These are phyloP conservation scores for Embidobia sp. DNA, from an alignment of 2,888 invertebrate species.

Conservation along the genomic window DNA sequence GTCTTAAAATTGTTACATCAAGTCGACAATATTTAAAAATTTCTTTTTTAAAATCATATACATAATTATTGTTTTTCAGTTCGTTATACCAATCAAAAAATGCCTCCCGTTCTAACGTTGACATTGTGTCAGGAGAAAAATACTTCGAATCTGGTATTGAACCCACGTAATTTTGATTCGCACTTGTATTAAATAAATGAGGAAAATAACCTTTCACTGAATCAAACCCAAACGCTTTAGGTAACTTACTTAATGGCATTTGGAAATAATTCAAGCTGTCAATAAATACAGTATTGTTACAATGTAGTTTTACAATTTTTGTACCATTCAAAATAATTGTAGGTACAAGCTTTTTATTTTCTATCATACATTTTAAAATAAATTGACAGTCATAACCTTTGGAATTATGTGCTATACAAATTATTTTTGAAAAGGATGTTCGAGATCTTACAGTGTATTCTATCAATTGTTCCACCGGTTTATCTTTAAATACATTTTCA, in stretches of 20 bases:
- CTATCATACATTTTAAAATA: neutral
- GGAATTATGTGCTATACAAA: conserved; percentile 42
- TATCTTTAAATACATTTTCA: conserved; percentile 13
- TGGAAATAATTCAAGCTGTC: conserved; percentile 8
- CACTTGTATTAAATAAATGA: conserved; percentile 63
- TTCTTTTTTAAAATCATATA: conserved; percentile 65
- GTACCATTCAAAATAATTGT: conserved; percentile 64
- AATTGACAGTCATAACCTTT: conserved; percentile 1
- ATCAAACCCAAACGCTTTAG: conserved; percentile 69
- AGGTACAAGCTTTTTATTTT: conserved; percentile 26
- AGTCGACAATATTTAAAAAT: conserved; percentile 61
- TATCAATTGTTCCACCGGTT: conserved; percentile 32
- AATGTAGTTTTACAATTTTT: conserved; percentile 48
- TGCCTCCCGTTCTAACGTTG: neutral
- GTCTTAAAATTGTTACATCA: conserved; percentile 65
- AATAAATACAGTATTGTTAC: conserved; percentile 23
- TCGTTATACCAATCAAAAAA: too few species aligned
- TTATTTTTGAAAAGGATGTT: conserved; percentile 22
- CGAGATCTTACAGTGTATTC: conserved; percentile 17
- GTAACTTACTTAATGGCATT: conserved; percentile 43
- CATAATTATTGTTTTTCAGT: too few species aligned
- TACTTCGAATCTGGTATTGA: neutral
- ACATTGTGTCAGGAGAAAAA: neutral
- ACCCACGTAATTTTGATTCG: conserved; percentile 38
- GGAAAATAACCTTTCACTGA: conserved; percentile 62